These are phyloP conservation scores for Lathronympha strigana DNA, from an alignment of 2,888 invertebrate genomes.

Conservation along the genomic window DNA sequence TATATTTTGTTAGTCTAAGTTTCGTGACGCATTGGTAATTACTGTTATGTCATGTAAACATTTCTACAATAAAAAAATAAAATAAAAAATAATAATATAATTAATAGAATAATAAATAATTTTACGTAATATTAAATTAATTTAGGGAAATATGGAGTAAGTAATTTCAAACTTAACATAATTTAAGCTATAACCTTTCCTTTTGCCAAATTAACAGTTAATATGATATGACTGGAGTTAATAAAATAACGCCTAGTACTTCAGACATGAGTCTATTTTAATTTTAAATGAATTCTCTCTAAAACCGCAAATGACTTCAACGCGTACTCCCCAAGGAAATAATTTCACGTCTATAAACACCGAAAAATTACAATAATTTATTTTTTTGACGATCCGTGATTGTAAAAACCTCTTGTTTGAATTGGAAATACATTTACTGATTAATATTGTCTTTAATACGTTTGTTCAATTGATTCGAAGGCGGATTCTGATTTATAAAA, in stretches of 20 bases:
- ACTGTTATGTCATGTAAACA: too few relatives aligned
- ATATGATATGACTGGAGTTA: neutral
- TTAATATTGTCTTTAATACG: conserved; percentile 4
- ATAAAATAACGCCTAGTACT: neutral
- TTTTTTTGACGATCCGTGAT: neutral
- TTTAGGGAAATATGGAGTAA: too few relatives aligned
- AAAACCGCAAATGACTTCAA: neutral
- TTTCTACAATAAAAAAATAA: too few relatives aligned
- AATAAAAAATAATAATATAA: too few relatives aligned
- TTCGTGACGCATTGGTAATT: too few relatives aligned
- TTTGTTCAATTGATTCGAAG: conserved; percentile 8
- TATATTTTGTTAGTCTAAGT: too few relatives aligned
- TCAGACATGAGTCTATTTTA: neutral
- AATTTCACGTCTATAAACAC: neutral
- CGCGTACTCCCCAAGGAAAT: neutral
- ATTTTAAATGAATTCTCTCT: neutral
- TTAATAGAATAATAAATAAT: too few relatives aligned
- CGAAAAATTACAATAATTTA: conserved; percentile 5
- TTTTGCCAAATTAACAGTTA: neutral
- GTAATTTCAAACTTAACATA: too few relatives aligned
- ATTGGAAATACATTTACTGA: conserved; percentile 5
- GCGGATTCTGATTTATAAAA: neutral
- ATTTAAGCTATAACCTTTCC: too few relatives aligned
- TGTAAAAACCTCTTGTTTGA: neutral
- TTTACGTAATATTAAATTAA: too few relatives aligned